Conservation (phyloP, 2,797 vertebrate species). For the Phoeniculus purpureus region DNA sequence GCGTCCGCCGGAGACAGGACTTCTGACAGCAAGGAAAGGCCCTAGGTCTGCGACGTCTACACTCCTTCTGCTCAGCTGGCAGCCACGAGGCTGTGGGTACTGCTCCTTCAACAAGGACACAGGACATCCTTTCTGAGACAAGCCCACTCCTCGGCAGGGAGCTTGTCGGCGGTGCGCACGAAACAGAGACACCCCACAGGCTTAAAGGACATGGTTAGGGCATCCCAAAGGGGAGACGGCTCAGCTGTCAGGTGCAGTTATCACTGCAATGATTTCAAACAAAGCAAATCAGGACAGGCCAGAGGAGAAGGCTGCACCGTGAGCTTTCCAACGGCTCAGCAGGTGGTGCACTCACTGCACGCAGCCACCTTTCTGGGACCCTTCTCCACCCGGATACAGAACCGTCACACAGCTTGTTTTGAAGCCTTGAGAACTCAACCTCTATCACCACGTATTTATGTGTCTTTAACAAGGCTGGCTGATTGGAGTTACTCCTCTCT, state of each 20-base stretch:
- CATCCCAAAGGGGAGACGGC: background rate
- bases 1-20: background rate
- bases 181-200: background rate
- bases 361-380: background rate
- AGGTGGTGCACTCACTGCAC: background rate
- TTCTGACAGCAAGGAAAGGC: background rate
- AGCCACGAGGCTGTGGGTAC: background rate
- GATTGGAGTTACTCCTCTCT: background rate
- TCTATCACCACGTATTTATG: background rate
- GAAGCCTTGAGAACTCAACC: background rate
- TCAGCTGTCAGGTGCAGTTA: background rate
- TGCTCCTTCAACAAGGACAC: background rate
- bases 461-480: background rate
- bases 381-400: background rate
- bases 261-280: background rate
- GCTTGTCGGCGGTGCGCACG: background rate
- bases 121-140: background rate
- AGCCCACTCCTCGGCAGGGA: background rate
- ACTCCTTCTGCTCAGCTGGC: background rate
- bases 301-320: background rate
- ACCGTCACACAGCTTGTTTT: background rate
- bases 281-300: background rate
- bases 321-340: background rate
- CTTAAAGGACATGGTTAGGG: background rate
- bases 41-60: background rate